Percentiles rank a stretch among this genome's conserved stretches.
These are phyloP conservation scores for Decapterus maruadsi DNA, from an alignment of 2,797 vertebrate species.

Conservation along the genomic window DNA sequence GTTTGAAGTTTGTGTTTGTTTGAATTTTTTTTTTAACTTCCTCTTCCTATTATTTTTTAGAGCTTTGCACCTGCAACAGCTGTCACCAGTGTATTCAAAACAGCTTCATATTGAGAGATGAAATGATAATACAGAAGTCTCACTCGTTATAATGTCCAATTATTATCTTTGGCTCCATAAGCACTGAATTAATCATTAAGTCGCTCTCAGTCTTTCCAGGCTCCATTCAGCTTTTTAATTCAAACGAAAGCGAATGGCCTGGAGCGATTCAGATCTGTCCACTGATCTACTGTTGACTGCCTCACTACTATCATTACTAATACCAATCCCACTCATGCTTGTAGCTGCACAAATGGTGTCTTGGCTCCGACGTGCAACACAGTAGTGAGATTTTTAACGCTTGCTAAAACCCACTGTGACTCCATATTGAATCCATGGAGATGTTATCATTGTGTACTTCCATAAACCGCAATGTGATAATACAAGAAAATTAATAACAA, in stretches of 20 bases:
- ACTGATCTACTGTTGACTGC: constrained; percentile 1
- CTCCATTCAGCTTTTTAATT: constrained; percentile 41
- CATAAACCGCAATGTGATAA: too few species aligned
- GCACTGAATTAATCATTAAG: constrained; percentile 33
- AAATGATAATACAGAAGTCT: constrained; percentile 18
- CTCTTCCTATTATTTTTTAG: constrained; percentile 18
- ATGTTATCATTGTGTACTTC: too few species aligned
- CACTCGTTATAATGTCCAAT: constrained; percentile 20
- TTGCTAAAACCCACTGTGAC: constrained; percentile 19
- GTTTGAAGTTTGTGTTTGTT: constrained; percentile 9
- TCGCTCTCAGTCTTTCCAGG: neutral
- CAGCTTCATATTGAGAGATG: neutral
- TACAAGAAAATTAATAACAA: too few species aligned
- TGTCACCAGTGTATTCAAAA: constrained; percentile 29
- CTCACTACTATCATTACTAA: constrained; percentile 30
- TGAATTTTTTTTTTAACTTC: neutral
- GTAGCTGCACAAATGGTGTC: constrained; percentile 17
- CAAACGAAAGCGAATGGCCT: constrained; percentile 27
- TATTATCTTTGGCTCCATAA: constrained; percentile 12
- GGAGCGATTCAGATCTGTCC: neutral
- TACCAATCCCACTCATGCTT: constrained; percentile 24
- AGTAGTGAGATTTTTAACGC: constrained; percentile 1
- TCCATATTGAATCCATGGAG: too few species aligned
- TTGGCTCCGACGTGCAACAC: constrained; percentile 9
- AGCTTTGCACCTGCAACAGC: constrained; percentile 8